phyloP scores from a whole-genome alignment of 1,140 invertebrate genomes.

The Drosophila repletoides region DNA sequence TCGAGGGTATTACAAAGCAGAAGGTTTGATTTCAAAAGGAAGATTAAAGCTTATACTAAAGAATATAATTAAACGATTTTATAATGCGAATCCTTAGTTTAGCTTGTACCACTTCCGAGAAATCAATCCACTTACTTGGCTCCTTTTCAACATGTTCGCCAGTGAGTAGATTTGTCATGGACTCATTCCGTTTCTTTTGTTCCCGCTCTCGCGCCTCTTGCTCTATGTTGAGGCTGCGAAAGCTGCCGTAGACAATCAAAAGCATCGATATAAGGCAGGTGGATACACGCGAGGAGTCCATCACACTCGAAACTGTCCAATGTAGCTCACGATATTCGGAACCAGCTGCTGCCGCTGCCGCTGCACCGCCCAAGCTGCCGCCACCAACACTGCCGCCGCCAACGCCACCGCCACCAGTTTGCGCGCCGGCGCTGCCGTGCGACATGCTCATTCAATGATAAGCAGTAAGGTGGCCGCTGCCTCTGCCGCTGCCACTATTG shows the following conservation, averaged over 20 bases:
- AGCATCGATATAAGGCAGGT: constrained; percentile 98
- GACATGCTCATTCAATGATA: constrained; percentile 61
- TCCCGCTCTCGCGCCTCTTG: constrained; percentile 94
- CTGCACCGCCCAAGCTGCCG: constrained; percentile 55
- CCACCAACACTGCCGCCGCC: constrained; percentile 53
- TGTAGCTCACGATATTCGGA: constrained; percentile 85
- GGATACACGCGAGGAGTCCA: constrained; percentile 96
- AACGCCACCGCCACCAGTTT: constrained; percentile 45
- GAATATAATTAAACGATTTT: too few species aligned
- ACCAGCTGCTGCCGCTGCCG: constrained; percentile 48
- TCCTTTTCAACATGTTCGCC: constrained; percentile 82
- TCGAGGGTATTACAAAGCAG: too few species aligned
- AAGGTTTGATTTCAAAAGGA: too few species aligned
- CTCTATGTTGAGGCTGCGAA: constrained; percentile 96
- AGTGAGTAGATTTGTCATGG: constrained; percentile 84
- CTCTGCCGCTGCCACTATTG: background rate
- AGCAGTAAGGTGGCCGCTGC: constrained; percentile 16
- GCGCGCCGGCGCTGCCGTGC: constrained; percentile 71
- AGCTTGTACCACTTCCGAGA: too few species aligned
- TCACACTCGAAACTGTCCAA: constrained; percentile 94
- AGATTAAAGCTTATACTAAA: too few species aligned
- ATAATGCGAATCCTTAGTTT: too few species aligned
- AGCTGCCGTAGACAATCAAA: constrained; percentile 98
- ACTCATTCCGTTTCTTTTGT: constrained; percentile 87
- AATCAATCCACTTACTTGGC: constrained; percentile 64